Evolutionary conservation across 1,140 invertebrate genomes (phyloP).

Genomic region (Drosophila parabipectinata): DNA sequence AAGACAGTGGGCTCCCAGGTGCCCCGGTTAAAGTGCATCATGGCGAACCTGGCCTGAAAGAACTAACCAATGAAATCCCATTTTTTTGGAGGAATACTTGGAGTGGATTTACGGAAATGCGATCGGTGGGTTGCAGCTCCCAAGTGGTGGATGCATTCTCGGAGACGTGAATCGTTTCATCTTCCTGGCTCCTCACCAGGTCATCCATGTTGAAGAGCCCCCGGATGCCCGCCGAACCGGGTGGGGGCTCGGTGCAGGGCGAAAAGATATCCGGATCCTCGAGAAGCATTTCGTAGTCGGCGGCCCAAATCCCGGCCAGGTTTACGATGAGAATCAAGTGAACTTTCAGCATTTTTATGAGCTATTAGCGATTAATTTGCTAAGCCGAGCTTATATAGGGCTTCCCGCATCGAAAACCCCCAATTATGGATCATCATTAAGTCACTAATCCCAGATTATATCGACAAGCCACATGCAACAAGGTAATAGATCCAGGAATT

Average conservation of each 20-base stretch:
- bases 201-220: conserved; percentile 20
- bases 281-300: conserved; percentile 40
- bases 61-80: not conserved
- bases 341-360: conserved; percentile 38
- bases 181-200: conserved; percentile 9
- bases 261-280: conserved; percentile 55
- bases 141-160: conserved; percentile 35
- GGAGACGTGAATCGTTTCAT: conserved; percentile 21
- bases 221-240: conserved; percentile 15
- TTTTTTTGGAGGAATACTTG: too few species aligned
- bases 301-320: conserved; percentile 14
- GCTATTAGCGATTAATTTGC: not conserved
- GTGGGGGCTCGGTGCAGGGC: conserved; percentile 28
- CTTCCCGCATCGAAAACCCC: not conserved
- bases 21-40: conserved; percentile 49
- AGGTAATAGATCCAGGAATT: not conserved
- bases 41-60: conserved; percentile 16
- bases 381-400: conserved; percentile 18
- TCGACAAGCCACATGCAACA: conserved; percentile 17
- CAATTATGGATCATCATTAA: conserved; percentile 40
- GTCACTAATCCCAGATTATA: conserved; percentile 24
- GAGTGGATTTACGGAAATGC: conserved; percentile 29
- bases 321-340: conserved; percentile 23
- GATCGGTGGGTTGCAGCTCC: conserved; percentile 53
- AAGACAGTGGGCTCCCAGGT: conserved; percentile 62